phyloP scores from a whole-genome alignment of 2,888 invertebrate species.

The Atethmia centrago region DNA sequence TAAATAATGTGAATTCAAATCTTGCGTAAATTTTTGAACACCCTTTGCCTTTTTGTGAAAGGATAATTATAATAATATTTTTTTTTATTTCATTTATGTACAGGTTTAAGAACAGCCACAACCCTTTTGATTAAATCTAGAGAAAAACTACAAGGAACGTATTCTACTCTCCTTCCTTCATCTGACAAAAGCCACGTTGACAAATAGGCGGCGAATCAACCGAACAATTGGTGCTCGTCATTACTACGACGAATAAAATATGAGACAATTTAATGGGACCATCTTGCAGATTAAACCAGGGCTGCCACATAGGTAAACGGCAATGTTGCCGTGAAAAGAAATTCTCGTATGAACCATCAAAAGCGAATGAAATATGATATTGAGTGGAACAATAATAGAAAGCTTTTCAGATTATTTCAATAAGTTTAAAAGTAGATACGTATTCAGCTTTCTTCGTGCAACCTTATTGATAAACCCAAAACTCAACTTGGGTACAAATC shows the following conservation, averaged over 20 bases:
- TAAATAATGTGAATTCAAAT: no score
- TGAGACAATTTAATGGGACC: constrained; percentile 37
- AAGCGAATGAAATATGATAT: constrained; percentile 7
- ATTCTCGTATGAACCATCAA: not conserved
- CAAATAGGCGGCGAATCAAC: constrained; percentile 30
- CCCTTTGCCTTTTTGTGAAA: no score
- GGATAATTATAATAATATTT: no score
- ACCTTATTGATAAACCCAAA: not conserved
- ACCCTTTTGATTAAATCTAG: not conserved
- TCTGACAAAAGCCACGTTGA: constrained; percentile 41
- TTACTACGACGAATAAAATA: constrained; percentile 52
- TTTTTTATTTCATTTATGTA: not conserved
- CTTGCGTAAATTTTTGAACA: no score
- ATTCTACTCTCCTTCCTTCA: not conserved
- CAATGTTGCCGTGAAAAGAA: not conserved
- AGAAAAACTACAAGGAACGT: constrained; percentile 5
- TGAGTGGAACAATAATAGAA: not conserved
- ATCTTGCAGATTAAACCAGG: constrained; percentile 24
- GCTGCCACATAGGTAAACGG: constrained; percentile 17
- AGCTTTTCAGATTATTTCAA: not conserved
- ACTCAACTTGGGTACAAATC: not conserved
- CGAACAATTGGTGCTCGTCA: constrained; percentile 57
- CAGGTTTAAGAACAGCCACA: not conserved
- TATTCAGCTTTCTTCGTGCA: not conserved
- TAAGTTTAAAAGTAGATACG: not conserved